Evolutionary conservation across 2,888 invertebrate species (phyloP).

Genomic region (Agrochola circellaris): DNA sequence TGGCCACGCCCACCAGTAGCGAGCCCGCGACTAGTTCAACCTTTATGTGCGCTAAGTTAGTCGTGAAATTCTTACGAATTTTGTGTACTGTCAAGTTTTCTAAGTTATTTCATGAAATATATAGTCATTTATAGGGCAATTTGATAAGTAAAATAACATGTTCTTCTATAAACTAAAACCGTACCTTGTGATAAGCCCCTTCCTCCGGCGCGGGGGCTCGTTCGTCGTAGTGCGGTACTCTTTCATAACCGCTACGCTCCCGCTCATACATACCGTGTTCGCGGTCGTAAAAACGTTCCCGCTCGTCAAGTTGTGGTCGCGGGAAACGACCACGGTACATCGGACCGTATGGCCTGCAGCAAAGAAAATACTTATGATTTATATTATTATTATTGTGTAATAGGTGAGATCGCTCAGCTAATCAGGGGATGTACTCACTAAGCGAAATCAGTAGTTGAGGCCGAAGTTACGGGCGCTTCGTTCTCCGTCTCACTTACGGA

Average conservation of each 20-base stretch:
- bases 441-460: too few relatives aligned
- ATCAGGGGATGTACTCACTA: too few relatives aligned
- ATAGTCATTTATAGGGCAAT: not conserved
- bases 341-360: conserved; percentile 76
- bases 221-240: conserved; percentile 84
- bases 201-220: conserved; percentile 79
- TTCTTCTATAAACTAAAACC: not conserved
- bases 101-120: not conserved
- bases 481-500: too few relatives aligned
- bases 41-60: not conserved
- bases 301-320: conserved; percentile 77
- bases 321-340: conserved; percentile 83
- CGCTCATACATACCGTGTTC: conserved; percentile 80
- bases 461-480: too few relatives aligned
- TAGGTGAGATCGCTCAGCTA: not conserved
- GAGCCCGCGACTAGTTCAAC: too few relatives aligned
- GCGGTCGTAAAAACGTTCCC: conserved; percentile 83
- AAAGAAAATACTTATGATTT: conserved; percentile 8
- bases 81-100: not conserved
- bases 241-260: conserved; percentile 79
- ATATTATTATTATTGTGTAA: too few relatives aligned
- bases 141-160: not conserved
- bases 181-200: conserved; percentile 83
- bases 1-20: too few relatives aligned
- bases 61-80: not conserved